Base-by-base conservation (phyloP, 2,113 vertebrate species). In the Brienomyrus longianalis region DNA sequence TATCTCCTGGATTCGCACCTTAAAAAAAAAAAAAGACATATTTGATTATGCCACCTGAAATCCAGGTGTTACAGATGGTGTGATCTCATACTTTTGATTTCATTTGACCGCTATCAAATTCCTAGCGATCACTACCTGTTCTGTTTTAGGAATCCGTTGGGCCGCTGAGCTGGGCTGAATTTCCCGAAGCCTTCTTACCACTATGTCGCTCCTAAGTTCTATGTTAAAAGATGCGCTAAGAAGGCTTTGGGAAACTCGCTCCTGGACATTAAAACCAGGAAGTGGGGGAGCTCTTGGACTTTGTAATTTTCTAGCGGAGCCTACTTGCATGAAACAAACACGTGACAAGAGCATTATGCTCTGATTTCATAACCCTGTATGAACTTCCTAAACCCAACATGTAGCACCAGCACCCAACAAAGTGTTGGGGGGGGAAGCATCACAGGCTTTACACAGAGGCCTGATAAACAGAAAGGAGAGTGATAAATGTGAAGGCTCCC, bases 401-500 rank as follows among this genome's bases (percentile, higher is more conserved):
- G 45, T 31, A 15, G 45, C 3, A 7, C 31, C 5, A 13, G 27
- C 6, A 19, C 31, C 70, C 21, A 23, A 17, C 39, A 56, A 45
- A 83, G 21, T 31, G n/a, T 66, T 31, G 31, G 31, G 5, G 52
- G 15, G 52, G 47, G 3, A 5, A 39, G 50, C 1, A 23, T n/a
- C 45, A 23, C 10, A 17, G 27, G 31, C 66, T 19, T 89, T 66
- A 31, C n/a, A 50, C 13, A 11, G 62, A 43, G 47, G 59, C 23
- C 70, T 39, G 80, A 66, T 23, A 48, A 86, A 19, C 43, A 43
- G 70, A 77, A 31, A 15, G 27, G 43, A 66, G 23, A 43, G 91
- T 92, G 93, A 77, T 39, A 59, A 80, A 92, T 93, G 92, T 93
- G 92, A 93, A 93, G 90, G 88, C 91, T 91, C 93, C 92, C 48